A percentile compares a stretch with the other conserved stretches of the same genome.
phyloP scores from a whole-genome alignment of 2,797 vertebrate genomes.

The Lacerta viridis region DNA sequence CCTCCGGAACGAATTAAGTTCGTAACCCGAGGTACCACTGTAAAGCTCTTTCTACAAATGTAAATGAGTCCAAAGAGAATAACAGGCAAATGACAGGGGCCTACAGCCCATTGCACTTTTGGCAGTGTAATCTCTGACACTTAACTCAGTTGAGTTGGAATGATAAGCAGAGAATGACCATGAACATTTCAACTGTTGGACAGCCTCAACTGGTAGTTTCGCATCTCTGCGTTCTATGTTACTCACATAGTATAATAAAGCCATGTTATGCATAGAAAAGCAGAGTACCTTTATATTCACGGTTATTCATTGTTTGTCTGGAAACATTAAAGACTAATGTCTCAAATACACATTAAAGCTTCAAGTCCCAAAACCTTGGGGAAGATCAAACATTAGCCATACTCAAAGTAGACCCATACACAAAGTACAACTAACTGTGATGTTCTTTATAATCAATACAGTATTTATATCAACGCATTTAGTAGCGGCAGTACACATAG shows the following conservation, averaged over 20 bases:
- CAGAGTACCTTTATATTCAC: background rate
- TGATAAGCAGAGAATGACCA: background rate
- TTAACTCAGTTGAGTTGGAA: background rate
- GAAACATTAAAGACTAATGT: background rate
- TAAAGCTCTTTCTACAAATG: too few species aligned
- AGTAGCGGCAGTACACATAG: background rate
- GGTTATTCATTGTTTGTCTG: background rate
- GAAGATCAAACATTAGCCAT: too few species aligned
- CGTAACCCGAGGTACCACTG: too few species aligned
- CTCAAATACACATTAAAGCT: background rate
- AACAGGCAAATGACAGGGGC: background rate
- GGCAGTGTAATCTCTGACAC: background rate
- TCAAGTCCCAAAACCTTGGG: background rate
- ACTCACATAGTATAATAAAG: background rate
- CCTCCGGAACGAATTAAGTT: too few species aligned
- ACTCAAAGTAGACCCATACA: too few species aligned
- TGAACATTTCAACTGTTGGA: background rate
- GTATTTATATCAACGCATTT: background rate
- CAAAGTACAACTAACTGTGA: too few species aligned
- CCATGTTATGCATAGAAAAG: background rate
- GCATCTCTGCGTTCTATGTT: background rate
- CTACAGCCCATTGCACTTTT: background rate
- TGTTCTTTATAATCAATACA: background rate
- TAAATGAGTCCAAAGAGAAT: background rate
- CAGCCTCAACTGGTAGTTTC: background rate